phyloP scores from a whole-genome alignment of 2,888 invertebrate species.

The Reticulitermes lucifugus region DNA sequence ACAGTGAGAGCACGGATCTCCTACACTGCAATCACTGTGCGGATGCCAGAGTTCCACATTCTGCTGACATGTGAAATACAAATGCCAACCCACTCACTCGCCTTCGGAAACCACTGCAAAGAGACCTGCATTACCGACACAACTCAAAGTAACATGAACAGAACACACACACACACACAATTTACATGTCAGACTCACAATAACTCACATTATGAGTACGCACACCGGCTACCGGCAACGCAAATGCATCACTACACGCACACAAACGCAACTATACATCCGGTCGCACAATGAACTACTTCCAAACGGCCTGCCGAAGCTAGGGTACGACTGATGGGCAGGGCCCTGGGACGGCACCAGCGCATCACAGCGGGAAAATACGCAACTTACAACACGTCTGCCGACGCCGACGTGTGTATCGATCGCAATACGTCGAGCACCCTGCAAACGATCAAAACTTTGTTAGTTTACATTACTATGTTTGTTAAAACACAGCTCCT shows the following conservation, averaged over 20 bases:
- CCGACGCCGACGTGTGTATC: slow-evolving; percentile 26
- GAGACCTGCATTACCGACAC: neutral
- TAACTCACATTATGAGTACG: too few relatives aligned
- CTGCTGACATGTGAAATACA: too few relatives aligned
- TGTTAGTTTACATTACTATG: too few relatives aligned
- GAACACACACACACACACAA: neutral
- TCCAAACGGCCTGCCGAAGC: neutral
- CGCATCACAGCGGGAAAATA: neutral
- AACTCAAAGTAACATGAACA: too few relatives aligned
- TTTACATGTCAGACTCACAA: neutral
- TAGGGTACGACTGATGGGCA: neutral
- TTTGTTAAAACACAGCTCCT: too few relatives aligned
- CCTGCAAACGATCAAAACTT: neutral
- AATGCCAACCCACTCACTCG: neutral
- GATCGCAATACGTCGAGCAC: neutral
- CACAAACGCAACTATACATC: neutral
- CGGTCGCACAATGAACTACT: neutral
- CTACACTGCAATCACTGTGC: too few relatives aligned
- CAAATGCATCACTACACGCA: slow-evolving; percentile 14
- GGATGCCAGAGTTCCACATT: too few relatives aligned
- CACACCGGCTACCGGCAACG: neutral
- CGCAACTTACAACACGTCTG: neutral
- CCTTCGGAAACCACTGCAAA: neutral
- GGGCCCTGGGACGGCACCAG: neutral
- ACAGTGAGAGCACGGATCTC: too few relatives aligned